Percentiles rank a stretch among this genome's conserved stretches.
Conservation (phyloP, 2,888 invertebrate genomes). For the Vandiemenella viatica region DNA sequence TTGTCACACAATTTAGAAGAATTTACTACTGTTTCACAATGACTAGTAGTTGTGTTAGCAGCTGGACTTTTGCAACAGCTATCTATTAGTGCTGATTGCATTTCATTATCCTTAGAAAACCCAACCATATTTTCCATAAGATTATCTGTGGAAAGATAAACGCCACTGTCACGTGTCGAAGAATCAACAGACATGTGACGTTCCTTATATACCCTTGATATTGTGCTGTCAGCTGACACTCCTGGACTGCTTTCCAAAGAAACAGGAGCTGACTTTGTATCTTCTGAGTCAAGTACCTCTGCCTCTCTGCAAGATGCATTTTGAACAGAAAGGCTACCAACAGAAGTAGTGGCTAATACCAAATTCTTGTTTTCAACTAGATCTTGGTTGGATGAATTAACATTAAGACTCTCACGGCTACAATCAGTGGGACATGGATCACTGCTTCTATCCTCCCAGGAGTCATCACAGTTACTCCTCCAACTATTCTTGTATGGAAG, state of each 20-base stretch:
- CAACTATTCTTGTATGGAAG: constrained; percentile 27
- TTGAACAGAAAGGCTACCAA: background rate
- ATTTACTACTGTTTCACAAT: background rate
- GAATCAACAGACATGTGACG: constrained; percentile 16
- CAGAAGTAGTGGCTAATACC: background rate
- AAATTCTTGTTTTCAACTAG: constrained; percentile 4
- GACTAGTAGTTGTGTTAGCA: background rate
- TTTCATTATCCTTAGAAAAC: background rate
- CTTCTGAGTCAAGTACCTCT: constrained; percentile 6
- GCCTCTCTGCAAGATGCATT: background rate
- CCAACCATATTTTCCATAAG: background rate
- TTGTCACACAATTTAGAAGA: background rate
- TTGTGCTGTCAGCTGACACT: constrained; percentile 8
- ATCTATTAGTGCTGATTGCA: background rate
- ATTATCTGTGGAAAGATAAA: constrained; percentile 9
- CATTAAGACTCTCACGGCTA: constrained; percentile 3
- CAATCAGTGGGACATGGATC: constrained; percentile 4
- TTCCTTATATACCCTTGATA: constrained; percentile 8
- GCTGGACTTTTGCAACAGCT: background rate
- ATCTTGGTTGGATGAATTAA: background rate
- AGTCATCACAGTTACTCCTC: constrained; percentile 22
- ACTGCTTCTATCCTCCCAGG: constrained; percentile 24
- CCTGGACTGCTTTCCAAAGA: constrained; percentile 14
- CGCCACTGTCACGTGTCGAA: constrained; percentile 13
- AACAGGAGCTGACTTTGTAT: constrained; percentile 11